Base-by-base conservation (phyloP, 2,888 invertebrate species). In the Nasonia oneida region DNA sequence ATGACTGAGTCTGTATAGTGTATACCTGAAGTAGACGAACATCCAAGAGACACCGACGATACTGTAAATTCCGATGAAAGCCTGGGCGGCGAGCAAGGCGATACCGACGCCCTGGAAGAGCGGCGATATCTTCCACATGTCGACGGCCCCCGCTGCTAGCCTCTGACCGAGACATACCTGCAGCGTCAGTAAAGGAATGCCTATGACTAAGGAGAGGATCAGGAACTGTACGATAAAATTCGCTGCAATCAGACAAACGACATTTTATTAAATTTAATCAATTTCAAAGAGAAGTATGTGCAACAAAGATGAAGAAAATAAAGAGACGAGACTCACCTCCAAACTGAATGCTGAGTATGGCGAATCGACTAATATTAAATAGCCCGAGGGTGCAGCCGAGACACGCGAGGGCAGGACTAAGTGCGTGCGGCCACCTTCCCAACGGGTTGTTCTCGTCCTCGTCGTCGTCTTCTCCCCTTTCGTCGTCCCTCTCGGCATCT, bases 71-170 rank as follows among this genome's bases (percentile, higher is more conserved):
- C 98, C 98, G 89, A 97, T 95, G 77, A 97, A 94, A 6, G 96
- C 96, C 92, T 98, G 98, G 8, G 96, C 96, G 85, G 97, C 93
- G 37, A 98, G 95, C 88, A 98, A 93, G 0, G 98, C 96, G 80
- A 98, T 96, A 29, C 98, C 98, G 33, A 98, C 97, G 3, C 98
- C 98, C 94, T 97, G 97, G 92, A 98, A 98, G 89, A 98, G 96
- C 0, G 98, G 98, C 82, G 98, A 98, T 90, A 98, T 98, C 90
- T 95, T 96, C 98, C 98, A 98, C 98, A 98, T 98, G 90, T 98
- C 97, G 86, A 98, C 95, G 1, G 97, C 97, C 0, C 98, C 98
- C 0, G 97, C 96, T 75, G 96, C 96, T 86, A 98, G 94, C 89
- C 97, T 96, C 93, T 98, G 97, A 2, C 98, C 98, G 89, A 98